These are phyloP conservation scores for Pollenia amentaria DNA, from an alignment of 2,888 invertebrate species.

Conservation along the genomic window DNA sequence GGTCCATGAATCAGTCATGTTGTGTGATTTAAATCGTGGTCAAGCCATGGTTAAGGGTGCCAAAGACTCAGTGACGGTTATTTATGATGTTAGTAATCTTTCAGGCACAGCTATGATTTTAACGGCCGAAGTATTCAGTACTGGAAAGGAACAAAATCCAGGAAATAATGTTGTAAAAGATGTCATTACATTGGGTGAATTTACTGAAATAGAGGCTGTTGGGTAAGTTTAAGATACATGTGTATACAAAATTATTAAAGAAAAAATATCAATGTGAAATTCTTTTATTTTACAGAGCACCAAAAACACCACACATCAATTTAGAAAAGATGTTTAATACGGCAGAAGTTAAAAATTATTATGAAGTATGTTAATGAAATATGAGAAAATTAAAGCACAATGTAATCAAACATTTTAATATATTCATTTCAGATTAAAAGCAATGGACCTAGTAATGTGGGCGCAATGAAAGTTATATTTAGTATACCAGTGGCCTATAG, in stretches of 20 bases:
- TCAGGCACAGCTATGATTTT: slow-evolving; percentile 80
- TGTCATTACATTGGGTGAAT: slow-evolving; percentile 80
- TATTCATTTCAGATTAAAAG: slow-evolving; percentile 79
- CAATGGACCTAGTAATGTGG: slow-evolving; percentile 83
- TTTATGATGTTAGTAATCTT: slow-evolving; percentile 82
- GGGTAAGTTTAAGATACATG: slow-evolving; percentile 79
- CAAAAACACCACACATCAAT: slow-evolving; percentile 80
- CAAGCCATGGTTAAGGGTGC: slow-evolving; percentile 80
- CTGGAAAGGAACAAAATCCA: slow-evolving; percentile 81
- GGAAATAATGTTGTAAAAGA: slow-evolving; percentile 80
- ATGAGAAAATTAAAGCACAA: not conserved
- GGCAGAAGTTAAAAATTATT: slow-evolving; percentile 81
- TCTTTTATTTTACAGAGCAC: slow-evolving; percentile 76
- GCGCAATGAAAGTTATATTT: slow-evolving; percentile 80
- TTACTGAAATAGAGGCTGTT: slow-evolving; percentile 83
- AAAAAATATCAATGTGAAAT: not conserved
- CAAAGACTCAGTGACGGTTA: slow-evolving; percentile 79
- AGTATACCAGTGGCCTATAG: slow-evolving; percentile 83
- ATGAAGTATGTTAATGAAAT: slow-evolving; percentile 78
- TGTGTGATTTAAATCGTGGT: slow-evolving; percentile 82
- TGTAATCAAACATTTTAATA: not conserved
- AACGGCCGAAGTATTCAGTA: slow-evolving; percentile 83
- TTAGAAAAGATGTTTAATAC: slow-evolving; percentile 81
- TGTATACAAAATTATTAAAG: not conserved
- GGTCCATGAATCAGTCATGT: slow-evolving; percentile 77